A percentile compares a stretch with the other conserved stretches of the same genome.
phyloP scores from a whole-genome alignment of 1,140 invertebrate genomes.

The Probaryconus sp. region DNA sequence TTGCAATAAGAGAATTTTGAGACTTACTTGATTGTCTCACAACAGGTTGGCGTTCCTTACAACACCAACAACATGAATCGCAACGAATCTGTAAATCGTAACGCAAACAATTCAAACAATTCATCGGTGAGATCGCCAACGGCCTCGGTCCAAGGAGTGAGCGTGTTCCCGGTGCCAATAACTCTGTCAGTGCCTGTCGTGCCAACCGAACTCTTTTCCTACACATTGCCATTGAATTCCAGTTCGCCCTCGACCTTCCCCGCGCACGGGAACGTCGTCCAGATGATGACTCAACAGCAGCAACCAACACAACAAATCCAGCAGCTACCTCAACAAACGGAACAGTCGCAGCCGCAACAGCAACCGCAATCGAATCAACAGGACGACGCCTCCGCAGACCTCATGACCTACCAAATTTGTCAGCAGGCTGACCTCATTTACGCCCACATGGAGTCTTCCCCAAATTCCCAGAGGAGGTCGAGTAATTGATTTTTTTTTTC shows the following conservation, averaged over 20 bases:
- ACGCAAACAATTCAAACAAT: constrained; percentile 68
- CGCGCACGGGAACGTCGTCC: constrained; percentile 58
- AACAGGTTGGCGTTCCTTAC: constrained; percentile 70
- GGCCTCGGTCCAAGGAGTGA: constrained; percentile 65
- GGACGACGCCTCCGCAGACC: constrained; percentile 56
- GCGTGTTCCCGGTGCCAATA: constrained; percentile 68
- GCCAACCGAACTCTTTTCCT: constrained; percentile 70
- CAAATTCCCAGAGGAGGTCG: constrained; percentile 62
- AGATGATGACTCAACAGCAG: constrained; percentile 63
- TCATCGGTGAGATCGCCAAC: constrained; percentile 53
- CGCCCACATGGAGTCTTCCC: constrained; percentile 64
- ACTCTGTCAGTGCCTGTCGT: constrained; percentile 71
- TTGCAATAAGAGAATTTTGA: too few relatives aligned
- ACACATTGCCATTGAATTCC: constrained; percentile 62
- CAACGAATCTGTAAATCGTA: constrained; percentile 60
- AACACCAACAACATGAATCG: constrained; percentile 68
- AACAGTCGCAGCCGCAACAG: constrained; percentile 52
- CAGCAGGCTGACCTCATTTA: constrained; percentile 70
- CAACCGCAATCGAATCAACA: constrained; percentile 54
- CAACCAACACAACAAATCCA: constrained; percentile 50
- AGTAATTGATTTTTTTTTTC: constrained; percentile 67
- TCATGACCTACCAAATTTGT: constrained; percentile 72
- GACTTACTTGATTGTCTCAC: constrained; percentile 21
- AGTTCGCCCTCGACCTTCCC: constrained; percentile 47
- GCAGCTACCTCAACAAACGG: constrained; percentile 47